A percentile compares a stretch with the other conserved stretches of the same genome.
These are phyloP conservation scores for Hystrix brachyura DNA, from an alignment of 2,113 vertebrate species.

Conservation along the genomic window DNA sequence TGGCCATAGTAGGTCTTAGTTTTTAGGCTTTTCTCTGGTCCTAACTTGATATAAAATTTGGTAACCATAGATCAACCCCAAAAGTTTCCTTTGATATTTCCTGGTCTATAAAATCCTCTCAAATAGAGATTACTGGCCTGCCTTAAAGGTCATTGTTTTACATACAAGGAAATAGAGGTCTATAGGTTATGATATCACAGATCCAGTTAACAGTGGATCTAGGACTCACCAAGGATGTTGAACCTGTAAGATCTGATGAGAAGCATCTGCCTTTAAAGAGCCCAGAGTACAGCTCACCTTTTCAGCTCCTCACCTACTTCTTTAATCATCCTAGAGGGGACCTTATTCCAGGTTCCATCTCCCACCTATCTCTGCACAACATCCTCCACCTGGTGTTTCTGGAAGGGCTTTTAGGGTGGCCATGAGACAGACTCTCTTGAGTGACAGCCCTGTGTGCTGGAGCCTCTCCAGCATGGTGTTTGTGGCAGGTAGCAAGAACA, in stretches of 20 bases:
- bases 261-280: not conserved
- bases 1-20: not conserved
- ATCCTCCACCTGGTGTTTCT: not conserved
- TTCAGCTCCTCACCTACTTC: not conserved
- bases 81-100: slow-evolving; percentile 55
- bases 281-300: not conserved
- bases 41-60: not conserved
- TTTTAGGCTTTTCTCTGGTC: not conserved
- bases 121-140: not conserved
- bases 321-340: not conserved
- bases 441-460: not conserved
- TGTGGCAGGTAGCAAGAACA: not conserved
- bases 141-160: not conserved
- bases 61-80: not conserved
- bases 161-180: not conserved
- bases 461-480: not conserved
- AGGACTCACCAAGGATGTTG: not conserved
- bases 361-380: not conserved
- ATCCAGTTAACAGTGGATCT: not conserved
- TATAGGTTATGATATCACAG: not conserved
- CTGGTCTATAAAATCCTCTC: slow-evolving; percentile 22
- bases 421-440: not conserved
- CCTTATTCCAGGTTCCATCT: not conserved
- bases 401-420: not conserved
- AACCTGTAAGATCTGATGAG: not conserved